These are phyloP conservation scores for Thereva nobilitata DNA, from an alignment of 2,888 invertebrate species.

Conservation along the genomic window DNA sequence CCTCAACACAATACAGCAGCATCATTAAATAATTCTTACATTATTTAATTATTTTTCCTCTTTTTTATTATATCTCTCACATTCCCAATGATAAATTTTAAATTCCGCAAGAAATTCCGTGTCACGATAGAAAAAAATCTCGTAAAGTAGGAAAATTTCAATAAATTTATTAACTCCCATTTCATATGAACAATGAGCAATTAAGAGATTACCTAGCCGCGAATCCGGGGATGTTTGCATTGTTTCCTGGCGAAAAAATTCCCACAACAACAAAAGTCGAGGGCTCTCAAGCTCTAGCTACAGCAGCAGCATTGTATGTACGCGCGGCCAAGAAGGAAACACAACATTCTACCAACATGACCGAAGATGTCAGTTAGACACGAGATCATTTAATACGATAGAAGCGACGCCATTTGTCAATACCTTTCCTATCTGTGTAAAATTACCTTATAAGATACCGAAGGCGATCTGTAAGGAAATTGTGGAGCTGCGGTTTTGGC, in stretches of 20 bases:
- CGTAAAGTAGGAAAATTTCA: conserved; percentile 18
- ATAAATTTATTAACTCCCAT: conserved; percentile 11
- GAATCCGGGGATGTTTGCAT: conserved; percentile 16
- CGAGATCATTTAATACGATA: conserved; percentile 37
- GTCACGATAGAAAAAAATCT: neutral
- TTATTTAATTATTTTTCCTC: too few species aligned
- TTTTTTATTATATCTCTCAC: too few species aligned
- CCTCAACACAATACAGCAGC: too few species aligned
- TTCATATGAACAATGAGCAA: conserved; percentile 39
- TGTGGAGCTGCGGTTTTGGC: conserved; percentile 44
- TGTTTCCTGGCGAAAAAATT: conserved; percentile 14
- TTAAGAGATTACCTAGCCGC: conserved; percentile 34
- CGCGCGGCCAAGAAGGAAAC: conserved; percentile 30
- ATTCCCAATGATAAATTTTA: too few species aligned
- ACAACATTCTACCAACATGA: conserved; percentile 16
- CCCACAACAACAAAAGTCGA: conserved; percentile 33
- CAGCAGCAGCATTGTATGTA: too few species aligned
- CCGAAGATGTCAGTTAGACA: conserved; percentile 28
- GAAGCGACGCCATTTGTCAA: conserved; percentile 38
- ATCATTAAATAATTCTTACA: too few species aligned
- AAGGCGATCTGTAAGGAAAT: conserved; percentile 44
- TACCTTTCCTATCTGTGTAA: conserved; percentile 36
- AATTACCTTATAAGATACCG: conserved; percentile 38
- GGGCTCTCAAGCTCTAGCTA: conserved; percentile 32
- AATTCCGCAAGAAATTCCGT: conserved; percentile 1